Percentiles rank a stretch among this genome's conserved stretches.
phyloP scores from a whole-genome alignment of 2,888 invertebrate genomes.

The Icerya purchasi region DNA sequence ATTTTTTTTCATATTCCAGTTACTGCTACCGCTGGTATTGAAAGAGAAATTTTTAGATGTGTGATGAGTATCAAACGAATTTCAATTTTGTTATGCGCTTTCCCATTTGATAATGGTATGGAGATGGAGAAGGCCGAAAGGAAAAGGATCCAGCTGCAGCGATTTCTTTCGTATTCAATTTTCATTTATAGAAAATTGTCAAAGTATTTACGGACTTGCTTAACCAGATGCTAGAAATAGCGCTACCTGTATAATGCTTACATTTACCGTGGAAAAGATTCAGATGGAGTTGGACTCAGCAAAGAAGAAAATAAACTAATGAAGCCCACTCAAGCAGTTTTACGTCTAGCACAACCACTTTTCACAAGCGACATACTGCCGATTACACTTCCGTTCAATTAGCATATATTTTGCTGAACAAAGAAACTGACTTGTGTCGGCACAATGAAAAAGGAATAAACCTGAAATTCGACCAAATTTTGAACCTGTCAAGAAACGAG shows the following conservation, averaged over 20 bases:
- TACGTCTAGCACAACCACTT: slow-evolving; percentile 20
- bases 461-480: slow-evolving; percentile 14
- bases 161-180: too few relatives aligned
- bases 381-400: neutral
- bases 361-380: neutral
- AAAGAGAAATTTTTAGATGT: too few relatives aligned
- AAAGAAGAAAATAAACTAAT: slow-evolving; percentile 19
- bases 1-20: too few relatives aligned
- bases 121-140: too few relatives aligned
- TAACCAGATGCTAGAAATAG: too few relatives aligned
- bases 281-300: slow-evolving; percentile 19
- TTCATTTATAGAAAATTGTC: too few relatives aligned
- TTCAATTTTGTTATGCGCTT: too few relatives aligned
- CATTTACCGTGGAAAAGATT: slow-evolving; percentile 20
- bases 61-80: too few relatives aligned
- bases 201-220: too few relatives aligned
- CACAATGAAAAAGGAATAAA: slow-evolving; percentile 12
- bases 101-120: too few relatives aligned
- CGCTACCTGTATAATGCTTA: slow-evolving; percentile 21
- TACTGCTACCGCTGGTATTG: too few relatives aligned
- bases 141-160: too few relatives aligned
- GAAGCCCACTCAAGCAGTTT: slow-evolving; percentile 21
- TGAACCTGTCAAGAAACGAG: slow-evolving; percentile 3
- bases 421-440: slow-evolving; percentile 1
- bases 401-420: slow-evolving; percentile 8